Conservation (phyloP, 2,797 vertebrate genomes). For the Australoheros facetus region DNA sequence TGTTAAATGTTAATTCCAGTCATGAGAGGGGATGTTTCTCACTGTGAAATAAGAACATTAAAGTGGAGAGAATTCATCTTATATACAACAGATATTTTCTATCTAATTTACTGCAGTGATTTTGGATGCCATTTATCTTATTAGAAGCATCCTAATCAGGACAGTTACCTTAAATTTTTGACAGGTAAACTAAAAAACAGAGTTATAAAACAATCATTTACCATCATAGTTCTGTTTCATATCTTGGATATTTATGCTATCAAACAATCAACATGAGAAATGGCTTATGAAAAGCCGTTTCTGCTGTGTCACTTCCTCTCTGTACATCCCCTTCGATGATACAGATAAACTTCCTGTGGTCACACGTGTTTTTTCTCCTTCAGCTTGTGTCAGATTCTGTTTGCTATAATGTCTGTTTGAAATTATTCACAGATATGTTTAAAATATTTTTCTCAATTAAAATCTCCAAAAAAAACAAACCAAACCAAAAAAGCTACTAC, state of each 20-base stretch:
- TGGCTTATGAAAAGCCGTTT: constrained; percentile 28
- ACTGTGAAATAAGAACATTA: background rate
- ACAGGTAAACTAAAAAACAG: background rate
- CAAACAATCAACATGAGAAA: constrained; percentile 1
- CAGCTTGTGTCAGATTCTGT: background rate
- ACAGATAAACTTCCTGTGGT: background rate
- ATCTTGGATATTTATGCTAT: background rate
- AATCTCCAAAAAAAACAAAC: background rate
- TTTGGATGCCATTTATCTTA: background rate
- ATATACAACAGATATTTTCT: background rate
- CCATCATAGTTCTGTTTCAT: background rate
- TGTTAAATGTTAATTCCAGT: background rate
- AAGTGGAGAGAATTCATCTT: background rate
- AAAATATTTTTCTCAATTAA: background rate
- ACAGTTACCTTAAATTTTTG: background rate
- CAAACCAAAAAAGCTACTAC: background rate
- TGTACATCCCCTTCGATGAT: constrained; percentile 29
- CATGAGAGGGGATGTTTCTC: background rate
- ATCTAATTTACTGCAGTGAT: background rate
- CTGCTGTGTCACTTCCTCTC: constrained; percentile 53
- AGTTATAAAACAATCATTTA: background rate
- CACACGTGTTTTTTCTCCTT: background rate
- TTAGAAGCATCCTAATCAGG: background rate
- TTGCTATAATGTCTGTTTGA: background rate
- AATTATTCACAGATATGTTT: background rate